Percentiles rank a stretch among this genome's conserved stretches.
Conservation (phyloP, 1,140 invertebrate genomes). For the Caenorhabditis elegans region DNA sequence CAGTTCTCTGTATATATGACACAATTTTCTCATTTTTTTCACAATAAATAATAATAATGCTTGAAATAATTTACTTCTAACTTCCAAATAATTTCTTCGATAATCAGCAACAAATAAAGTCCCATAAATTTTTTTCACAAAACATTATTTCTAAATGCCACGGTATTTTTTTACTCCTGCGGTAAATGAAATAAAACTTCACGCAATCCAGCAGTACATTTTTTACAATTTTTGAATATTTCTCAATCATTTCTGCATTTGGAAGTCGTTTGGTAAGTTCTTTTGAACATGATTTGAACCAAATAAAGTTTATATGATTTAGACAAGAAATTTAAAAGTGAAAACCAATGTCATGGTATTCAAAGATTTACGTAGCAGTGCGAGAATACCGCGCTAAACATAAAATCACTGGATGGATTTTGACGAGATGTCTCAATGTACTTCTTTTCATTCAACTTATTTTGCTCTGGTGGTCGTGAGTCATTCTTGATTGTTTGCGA, state of each 20-base stretch:
- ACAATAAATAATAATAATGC: not conserved
- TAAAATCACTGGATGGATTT: constrained; percentile 41
- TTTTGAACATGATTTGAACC: too few species aligned
- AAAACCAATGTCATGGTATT: constrained; percentile 53
- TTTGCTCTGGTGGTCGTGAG: not conserved
- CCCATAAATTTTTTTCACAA: not conserved
- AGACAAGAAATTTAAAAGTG: constrained; percentile 8
- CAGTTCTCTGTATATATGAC: constrained; percentile 10
- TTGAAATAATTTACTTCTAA: too few species aligned
- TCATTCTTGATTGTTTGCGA: too few species aligned
- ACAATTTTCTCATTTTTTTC: not conserved
- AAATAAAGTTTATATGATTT: not conserved
- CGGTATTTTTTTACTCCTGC: not conserved
- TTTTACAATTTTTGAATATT: too few species aligned
- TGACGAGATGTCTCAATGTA: constrained; percentile 49
- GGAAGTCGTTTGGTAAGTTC: not conserved
- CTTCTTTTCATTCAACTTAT: constrained; percentile 47
- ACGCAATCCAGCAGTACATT: too few species aligned
- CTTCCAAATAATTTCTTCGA: too few species aligned
- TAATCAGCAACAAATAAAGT: too few species aligned
- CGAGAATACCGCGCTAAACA: constrained; percentile 44
- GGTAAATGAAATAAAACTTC: too few species aligned
- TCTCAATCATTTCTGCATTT: constrained; percentile 1
- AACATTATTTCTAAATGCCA: not conserved
- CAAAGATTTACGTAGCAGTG: constrained; percentile 51